phyloP scores from a whole-genome alignment of 2,888 invertebrate species.

The Carterocephalus palaemon region DNA sequence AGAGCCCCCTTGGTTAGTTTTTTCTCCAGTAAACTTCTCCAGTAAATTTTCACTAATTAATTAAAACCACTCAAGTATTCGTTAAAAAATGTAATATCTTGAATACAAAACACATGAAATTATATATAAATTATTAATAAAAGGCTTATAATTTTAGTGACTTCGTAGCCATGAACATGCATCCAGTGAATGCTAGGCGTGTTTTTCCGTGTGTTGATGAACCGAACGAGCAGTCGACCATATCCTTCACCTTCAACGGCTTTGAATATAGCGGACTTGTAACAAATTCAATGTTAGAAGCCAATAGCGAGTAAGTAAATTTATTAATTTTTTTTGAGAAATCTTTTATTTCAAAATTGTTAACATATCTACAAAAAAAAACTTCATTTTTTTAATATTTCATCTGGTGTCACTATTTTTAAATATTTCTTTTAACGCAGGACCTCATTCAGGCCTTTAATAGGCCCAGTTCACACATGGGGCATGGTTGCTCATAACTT shows the following conservation, averaged over 20 bases:
- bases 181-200: constrained; percentile 79
- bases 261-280: constrained; percentile 45
- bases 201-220: constrained; percentile 87
- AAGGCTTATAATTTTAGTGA: constrained; percentile 46
- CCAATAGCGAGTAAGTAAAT: constrained; percentile 47
- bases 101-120: too few species aligned
- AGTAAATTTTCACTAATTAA: too few species aligned
- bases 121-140: not conserved
- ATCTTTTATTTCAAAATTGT: too few species aligned
- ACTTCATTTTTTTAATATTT: too few species aligned
- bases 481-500: constrained; percentile 64
- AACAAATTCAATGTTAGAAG: constrained; percentile 48
- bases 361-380: too few species aligned
- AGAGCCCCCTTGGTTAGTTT: too few species aligned
- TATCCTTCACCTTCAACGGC: constrained; percentile 58
- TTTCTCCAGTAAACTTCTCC: too few species aligned
- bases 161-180: constrained; percentile 80
- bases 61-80: too few species aligned
- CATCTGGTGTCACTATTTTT: constrained; percentile 11
- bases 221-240: constrained; percentile 59
- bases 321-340: not conserved
- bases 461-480: constrained; percentile 54
- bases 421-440: constrained; percentile 39
- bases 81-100: too few species aligned
- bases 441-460: constrained; percentile 44